Evolutionary conservation across 2,888 invertebrate species (phyloP).

Genomic region (Phengaris alcon): DNA sequence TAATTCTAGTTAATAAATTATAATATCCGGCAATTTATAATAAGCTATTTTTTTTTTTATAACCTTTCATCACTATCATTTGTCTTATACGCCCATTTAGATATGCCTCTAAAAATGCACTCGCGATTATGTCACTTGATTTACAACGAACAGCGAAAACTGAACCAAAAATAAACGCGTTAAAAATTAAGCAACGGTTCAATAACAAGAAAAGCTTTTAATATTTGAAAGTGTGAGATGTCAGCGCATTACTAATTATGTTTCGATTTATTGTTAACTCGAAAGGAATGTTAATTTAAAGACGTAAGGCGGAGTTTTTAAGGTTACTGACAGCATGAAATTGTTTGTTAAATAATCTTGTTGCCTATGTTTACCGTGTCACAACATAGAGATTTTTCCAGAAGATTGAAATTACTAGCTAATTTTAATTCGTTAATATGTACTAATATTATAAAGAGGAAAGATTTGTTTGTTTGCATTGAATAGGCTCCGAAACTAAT

Average conservation of each 20-base stretch:
- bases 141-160: background rate
- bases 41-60: background rate
- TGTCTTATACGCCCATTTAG: constrained; percentile 8
- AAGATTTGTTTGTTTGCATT: too few species aligned
- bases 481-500: too few species aligned
- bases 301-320: background rate
- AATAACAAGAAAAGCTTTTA: constrained; percentile 12
- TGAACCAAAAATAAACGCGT: constrained; percentile 10
- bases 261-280: constrained; percentile 3
- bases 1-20: background rate
- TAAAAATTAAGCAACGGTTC: constrained; percentile 1
- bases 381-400: too few species aligned
- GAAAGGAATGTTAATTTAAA: constrained; percentile 10
- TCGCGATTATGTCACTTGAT: constrained; percentile 17
- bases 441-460: too few species aligned
- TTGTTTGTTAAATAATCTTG: background rate
- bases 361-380: too few species aligned
- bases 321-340: background rate
- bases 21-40: background rate
- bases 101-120: constrained; percentile 15
- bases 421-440: too few species aligned
- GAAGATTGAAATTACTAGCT: too few species aligned
- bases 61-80: background rate
- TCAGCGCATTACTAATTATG: constrained; percentile 5
- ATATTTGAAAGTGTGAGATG: constrained; percentile 12